A percentile compares a stretch with the other conserved stretches of the same genome.
These are phyloP conservation scores for Lissonota sp. DNA, from an alignment of 2,888 invertebrate genomes.

Conservation along the genomic window DNA sequence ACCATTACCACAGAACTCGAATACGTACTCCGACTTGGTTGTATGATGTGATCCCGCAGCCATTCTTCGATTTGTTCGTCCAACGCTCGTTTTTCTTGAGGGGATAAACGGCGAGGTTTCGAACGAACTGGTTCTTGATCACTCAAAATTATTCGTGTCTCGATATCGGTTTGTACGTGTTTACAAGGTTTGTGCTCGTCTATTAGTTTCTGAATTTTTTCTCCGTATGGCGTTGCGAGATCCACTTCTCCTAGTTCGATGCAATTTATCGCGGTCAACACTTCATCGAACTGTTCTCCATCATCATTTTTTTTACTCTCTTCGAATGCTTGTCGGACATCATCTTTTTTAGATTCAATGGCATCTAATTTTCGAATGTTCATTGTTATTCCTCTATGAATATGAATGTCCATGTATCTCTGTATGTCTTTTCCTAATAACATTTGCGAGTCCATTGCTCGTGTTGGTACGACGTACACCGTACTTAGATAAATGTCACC, in stretches of 20 bases:
- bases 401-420: slow-evolving; percentile 29
- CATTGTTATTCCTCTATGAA: slow-evolving; percentile 29
- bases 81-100: slow-evolving; percentile 61
- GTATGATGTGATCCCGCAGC: slow-evolving; percentile 63
- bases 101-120: slow-evolving; percentile 40
- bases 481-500: slow-evolving; percentile 35
- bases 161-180: slow-evolving; percentile 39
- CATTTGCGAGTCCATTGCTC: slow-evolving; percentile 26
- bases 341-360: not conserved
- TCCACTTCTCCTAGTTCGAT: slow-evolving; percentile 6
- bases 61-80: slow-evolving; percentile 67
- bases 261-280: slow-evolving; percentile 12
- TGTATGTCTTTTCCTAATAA: slow-evolving; percentile 37
- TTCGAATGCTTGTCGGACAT: slow-evolving; percentile 7
- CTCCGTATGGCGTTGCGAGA: not conserved
- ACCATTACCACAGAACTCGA: slow-evolving; percentile 65
- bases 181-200: slow-evolving; percentile 51
- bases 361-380: not conserved
- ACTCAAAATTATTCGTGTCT: slow-evolving; percentile 61
- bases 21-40: slow-evolving; percentile 62
- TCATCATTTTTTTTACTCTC: not conserved
- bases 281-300: not conserved
- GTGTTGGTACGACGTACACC: slow-evolving; percentile 31
- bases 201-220: slow-evolving; percentile 38
- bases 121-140: slow-evolving; percentile 60